Evolutionary conservation across 2,888 invertebrate species (phyloP).

Genomic region (Exephanes ischioxanthus): DNA sequence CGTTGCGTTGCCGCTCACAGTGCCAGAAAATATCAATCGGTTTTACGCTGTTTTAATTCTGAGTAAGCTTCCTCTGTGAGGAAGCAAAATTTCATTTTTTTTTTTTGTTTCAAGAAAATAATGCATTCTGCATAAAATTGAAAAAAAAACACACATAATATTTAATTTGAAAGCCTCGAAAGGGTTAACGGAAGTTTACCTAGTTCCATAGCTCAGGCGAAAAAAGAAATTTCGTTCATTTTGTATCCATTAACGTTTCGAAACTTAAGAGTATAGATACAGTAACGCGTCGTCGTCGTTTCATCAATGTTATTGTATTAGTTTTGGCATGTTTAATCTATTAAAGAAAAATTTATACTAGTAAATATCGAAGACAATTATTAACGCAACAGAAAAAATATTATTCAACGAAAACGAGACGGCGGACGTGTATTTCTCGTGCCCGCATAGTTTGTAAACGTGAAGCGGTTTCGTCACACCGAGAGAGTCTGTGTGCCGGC

Average conservation of each 20-base stretch:
- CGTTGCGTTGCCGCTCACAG: not conserved
- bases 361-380: not conserved
- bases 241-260: conserved; percentile 15
- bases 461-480: conserved; percentile 11
- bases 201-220: not conserved
- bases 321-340: conserved; percentile 20
- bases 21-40: not conserved
- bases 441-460: not conserved
- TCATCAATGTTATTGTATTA: conserved; percentile 22
- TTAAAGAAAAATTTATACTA: conserved; percentile 28
- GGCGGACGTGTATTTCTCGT: not conserved
- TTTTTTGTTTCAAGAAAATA: not conserved
- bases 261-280: conserved; percentile 27
- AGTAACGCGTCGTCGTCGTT: conserved; percentile 27
- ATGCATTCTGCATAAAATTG: not conserved
- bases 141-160: not conserved
- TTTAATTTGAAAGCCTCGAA: not conserved
- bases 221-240: conserved; percentile 1
- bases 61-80: not conserved
- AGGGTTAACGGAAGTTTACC: not conserved
- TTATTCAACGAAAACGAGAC: not conserved
- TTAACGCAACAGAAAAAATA: not conserved
- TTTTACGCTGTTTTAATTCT: not conserved
- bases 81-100: not conserved
- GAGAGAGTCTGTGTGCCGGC: not conserved